Conservation (phyloP, 2,113 vertebrate species). For the Varanus salvator region DNA sequence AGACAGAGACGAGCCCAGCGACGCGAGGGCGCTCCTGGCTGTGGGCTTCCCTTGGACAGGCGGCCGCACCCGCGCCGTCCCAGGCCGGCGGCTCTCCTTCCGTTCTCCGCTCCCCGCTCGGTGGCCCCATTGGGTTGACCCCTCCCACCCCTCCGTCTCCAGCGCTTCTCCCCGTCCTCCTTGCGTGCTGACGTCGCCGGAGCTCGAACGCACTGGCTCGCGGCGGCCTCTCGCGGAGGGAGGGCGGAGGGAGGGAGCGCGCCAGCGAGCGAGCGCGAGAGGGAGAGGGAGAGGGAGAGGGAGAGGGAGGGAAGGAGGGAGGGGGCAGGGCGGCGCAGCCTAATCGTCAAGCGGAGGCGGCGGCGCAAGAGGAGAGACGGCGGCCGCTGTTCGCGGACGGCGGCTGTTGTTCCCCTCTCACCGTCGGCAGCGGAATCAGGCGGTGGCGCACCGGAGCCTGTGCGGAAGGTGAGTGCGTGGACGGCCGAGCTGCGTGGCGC, state of each 20-base stretch:
- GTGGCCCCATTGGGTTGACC: too few relatives aligned
- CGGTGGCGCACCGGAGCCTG: background rate
- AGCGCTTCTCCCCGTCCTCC: background rate
- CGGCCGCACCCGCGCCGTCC: too few relatives aligned
- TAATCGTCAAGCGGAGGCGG: background rate
- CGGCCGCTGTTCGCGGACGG: background rate
- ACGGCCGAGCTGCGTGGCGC: too few relatives aligned
- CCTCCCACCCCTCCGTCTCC: background rate
- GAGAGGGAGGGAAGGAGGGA: too few relatives aligned
- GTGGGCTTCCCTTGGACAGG: too few relatives aligned
- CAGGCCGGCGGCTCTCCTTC: background rate
- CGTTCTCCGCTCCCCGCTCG: background rate
- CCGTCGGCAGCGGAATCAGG: background rate
- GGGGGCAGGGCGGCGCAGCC: background rate
- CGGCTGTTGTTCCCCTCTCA: background rate
- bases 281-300: too few relatives aligned
- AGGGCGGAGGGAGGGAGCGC: background rate
- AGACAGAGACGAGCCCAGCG: too few relatives aligned
- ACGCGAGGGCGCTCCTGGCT: too few relatives aligned
- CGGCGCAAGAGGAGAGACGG: too few relatives aligned
- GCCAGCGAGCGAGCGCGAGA: too few relatives aligned
- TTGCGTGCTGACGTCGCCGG: constrained; percentile 13
- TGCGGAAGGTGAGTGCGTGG: background rate
- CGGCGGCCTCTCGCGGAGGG: background rate
- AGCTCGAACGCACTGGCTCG: background rate